These are phyloP conservation scores for Glyptemys insculpta DNA, from an alignment of 2,797 vertebrate species.

Conservation along the genomic window DNA sequence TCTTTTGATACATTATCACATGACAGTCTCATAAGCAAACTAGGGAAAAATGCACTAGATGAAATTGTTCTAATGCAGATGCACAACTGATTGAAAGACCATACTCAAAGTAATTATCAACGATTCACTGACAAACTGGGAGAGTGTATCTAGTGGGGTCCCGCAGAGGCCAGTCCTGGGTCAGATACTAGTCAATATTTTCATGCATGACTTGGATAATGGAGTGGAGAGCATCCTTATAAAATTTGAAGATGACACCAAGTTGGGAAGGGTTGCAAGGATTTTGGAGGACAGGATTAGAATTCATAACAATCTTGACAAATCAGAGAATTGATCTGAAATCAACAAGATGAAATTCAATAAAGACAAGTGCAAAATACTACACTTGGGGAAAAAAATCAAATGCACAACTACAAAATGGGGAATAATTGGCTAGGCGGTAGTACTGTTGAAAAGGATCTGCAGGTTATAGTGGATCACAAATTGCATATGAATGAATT, in stretches of 20 bases:
- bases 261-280: not conserved
- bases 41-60: too few species aligned
- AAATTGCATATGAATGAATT: not conserved
- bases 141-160: too few species aligned
- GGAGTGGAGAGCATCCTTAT: too few species aligned
- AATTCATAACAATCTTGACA: not conserved
- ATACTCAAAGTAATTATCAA: not conserved
- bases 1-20: too few species aligned
- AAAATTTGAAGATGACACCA: too few species aligned
- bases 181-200: not conserved
- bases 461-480: not conserved
- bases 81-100: not conserved
- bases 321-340: not conserved
- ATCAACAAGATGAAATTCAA: not conserved
- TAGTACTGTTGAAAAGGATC: not conserved
- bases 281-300: not conserved
- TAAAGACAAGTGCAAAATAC: not conserved
- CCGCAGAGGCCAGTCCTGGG: too few species aligned
- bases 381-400: not conserved
- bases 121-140: not conserved
- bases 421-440: not conserved
- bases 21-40: too few species aligned
- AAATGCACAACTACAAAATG: not conserved
- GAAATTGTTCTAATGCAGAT: not conserved
- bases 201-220: not conserved